phyloP scores from a whole-genome alignment of 2,113 vertebrate species.

The Daubentonia madagascariensis region DNA sequence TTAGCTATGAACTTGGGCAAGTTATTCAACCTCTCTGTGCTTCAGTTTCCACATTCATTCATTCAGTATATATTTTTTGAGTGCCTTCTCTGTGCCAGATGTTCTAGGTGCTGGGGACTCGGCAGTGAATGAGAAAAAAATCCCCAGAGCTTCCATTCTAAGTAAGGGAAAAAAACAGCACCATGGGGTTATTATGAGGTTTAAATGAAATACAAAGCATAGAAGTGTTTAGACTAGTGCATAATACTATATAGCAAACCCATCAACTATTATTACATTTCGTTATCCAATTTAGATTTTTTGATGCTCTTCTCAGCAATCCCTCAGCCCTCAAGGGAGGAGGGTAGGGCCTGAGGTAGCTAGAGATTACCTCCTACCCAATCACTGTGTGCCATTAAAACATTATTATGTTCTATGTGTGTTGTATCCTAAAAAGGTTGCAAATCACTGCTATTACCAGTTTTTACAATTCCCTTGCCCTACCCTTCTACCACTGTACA shows the following conservation, averaged over 20 bases:
- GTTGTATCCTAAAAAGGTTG: background rate
- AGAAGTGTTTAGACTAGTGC: background rate
- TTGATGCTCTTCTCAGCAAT: background rate
- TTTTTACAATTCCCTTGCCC: background rate
- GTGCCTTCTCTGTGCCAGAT: background rate
- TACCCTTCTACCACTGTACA: background rate
- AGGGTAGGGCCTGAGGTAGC: background rate
- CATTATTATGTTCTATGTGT: background rate
- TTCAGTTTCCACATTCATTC: conserved; percentile 26
- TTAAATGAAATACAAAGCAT: background rate
- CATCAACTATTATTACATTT: background rate
- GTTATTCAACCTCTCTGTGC: background rate
- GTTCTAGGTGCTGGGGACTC: background rate
- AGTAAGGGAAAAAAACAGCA: background rate
- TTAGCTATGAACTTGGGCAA: conserved; percentile 2
- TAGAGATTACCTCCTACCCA: background rate
- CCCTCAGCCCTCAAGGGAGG: background rate
- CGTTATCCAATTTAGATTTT: background rate
- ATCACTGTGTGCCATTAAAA: background rate
- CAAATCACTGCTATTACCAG: background rate
- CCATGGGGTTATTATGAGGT: background rate
- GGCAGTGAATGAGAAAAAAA: background rate
- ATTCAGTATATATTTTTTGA: background rate
- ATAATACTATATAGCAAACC: background rate
- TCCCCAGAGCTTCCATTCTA: background rate